Evolutionary conservation across 2,888 invertebrate species (phyloP), one percentile per base, ranked within the genome.

Genomic region (Drosophila percnosoma): DNA sequence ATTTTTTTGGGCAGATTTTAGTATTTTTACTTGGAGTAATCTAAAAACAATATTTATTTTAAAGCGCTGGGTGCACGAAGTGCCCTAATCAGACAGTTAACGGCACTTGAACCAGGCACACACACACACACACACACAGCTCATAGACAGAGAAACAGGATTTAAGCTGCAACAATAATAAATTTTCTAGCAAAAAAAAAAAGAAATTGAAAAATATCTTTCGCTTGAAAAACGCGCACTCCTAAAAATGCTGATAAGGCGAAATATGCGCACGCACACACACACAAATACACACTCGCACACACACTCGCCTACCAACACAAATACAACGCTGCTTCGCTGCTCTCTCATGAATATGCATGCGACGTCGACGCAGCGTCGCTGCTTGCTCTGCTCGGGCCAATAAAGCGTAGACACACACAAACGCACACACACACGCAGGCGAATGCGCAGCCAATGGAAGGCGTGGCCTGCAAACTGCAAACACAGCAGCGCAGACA

Each of bases 31-130:
- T 73, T 61, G 72, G 59, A 87, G 63, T 86, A 90, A 89, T 86
- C 87, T 83, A 90, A 89, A 68, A 80, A 90, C 70, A 91, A 92
- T 92, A 91, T 92, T 91, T 83, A 87, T 91, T 90, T 90, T 91
- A 82, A 82, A 82, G 82, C 76, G 80, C 36, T 70, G 77, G 71
- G 87, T 79, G 79, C 68, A 74, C 67, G 75, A 65, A 89, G 90
- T 85, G 90, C 84, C 83, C 89, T 90, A 90, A 87, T 87, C 87
- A 87, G 90, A 86, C 87, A 86, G 90, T 88, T 88, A 86, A 88
- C 73, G 66, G 80, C 78, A 83, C 83, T 83, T 82, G 81, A 81
- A 49, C 55, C 51, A 62, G 48, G 55, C 64, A 71, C 58, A 59
- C 45, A 64, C 57, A 61, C 48, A 68, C 31, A 63, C 36, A 63